Conservation (phyloP, 1,140 invertebrate genomes). For the Drosophila sp. region DNA sequence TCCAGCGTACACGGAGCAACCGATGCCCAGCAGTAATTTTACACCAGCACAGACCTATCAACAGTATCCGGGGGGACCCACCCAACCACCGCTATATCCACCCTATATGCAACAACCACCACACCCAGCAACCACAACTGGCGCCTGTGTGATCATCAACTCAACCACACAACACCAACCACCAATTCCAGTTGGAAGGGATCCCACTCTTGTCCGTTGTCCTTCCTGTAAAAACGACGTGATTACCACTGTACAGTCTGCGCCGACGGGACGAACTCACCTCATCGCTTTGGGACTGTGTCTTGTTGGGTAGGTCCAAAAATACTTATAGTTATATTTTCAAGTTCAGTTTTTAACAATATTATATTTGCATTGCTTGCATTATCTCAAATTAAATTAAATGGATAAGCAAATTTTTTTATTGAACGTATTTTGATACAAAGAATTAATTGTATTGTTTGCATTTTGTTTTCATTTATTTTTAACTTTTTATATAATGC, state of each 20-base stretch:
- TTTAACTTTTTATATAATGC: too few relatives aligned
- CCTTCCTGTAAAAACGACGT: slow-evolving; percentile 86
- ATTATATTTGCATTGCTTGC: too few relatives aligned
- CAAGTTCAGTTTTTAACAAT: too few relatives aligned
- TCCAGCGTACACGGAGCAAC: slow-evolving; percentile 74
- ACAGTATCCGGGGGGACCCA: slow-evolving; percentile 35
- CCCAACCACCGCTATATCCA: slow-evolving; percentile 60
- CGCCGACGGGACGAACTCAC: slow-evolving; percentile 86
- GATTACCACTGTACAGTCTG: slow-evolving; percentile 85
- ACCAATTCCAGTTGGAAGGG: slow-evolving; percentile 79
- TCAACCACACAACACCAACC: slow-evolving; percentile 30
- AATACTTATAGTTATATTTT: neutral
- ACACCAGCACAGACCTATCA: neutral
- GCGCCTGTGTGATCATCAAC: slow-evolving; percentile 84
- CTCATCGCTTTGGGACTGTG: slow-evolving; percentile 86
- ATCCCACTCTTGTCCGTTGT: slow-evolving; percentile 85
- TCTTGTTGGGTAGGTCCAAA: slow-evolving; percentile 85
- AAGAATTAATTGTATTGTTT: too few relatives aligned
- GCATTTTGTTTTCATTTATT: neutral
- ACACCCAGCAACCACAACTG: slow-evolving; percentile 39
- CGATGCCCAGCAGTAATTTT: neutral
- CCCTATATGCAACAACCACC: slow-evolving; percentile 41
- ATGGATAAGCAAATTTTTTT: too few relatives aligned
- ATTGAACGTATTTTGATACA: too few relatives aligned
- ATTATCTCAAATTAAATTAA: neutral